Base-by-base conservation (phyloP, 2,113 vertebrate species). In the Stegastes partitus region DNA sequence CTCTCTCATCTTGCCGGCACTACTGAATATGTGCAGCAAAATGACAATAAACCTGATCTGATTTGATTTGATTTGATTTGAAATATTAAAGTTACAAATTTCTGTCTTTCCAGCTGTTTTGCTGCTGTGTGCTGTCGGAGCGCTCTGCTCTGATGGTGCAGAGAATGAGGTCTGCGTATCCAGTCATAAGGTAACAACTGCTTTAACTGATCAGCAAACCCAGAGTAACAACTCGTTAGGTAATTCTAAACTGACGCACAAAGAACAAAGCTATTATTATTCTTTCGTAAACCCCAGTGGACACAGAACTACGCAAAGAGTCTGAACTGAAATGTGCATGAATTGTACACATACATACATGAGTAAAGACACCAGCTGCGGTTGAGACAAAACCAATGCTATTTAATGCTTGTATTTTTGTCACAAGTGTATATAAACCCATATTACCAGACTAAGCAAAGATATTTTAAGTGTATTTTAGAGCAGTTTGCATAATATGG, bases 61-160 rank as follows among this genome's bases (percentile, higher is more conserved):
- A n/a, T n/a, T n/a, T n/a, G n/a, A n/a, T n/a, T n/a, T n/a, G n/a
- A n/a, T n/a, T n/a, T n/a, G n/a, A n/a, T n/a, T n/a, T n/a, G n/a
- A n/a, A 42, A 31, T 34, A 9, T 34, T 68, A 4, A 68, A 37
- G 11, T 59, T 18, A 10, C 0, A 4, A 14, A 22, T 42, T 80
- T 71, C 14, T 81, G 15, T 85, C 21, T 78, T 75, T 79, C 6
- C 44, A 91, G 92, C 53, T 77, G 49, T 85, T 64, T 45, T 92
- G 7, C 77, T 92, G 62, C 59, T 92, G 64, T 86, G 70, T 47
- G 83, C 53, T 53, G 51, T 64, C 0, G 10, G 19, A 14, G 63
- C 64, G 1, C 62, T 66, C 25, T 47, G 62, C 70, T 76, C 57
- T 31, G 39, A 59, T 39, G 53, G 23, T 21, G 42, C 9, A 1